Conservation (phyloP, 2,888 invertebrate species). For the Ametastegia equiseti region DNA sequence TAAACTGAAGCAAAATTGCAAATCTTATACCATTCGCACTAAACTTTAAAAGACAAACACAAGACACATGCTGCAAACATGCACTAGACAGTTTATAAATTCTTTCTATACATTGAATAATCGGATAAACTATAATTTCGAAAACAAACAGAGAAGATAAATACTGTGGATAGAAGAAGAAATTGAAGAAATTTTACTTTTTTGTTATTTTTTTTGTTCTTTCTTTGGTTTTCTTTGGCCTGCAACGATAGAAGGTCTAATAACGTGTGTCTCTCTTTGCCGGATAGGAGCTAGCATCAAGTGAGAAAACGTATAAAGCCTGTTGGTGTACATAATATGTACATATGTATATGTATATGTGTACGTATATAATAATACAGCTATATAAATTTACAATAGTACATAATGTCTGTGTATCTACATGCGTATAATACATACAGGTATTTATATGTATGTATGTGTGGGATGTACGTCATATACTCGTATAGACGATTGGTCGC, state of each 20-base stretch:
- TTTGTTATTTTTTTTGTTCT: too few species aligned
- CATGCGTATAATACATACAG: not conserved
- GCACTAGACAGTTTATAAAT: too few species aligned
- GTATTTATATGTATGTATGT: not conserved
- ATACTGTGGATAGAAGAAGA: not conserved
- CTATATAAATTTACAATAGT: conserved; percentile 15
- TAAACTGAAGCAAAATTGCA: too few species aligned
- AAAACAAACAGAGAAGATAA: not conserved
- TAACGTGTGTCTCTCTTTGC: not conserved
- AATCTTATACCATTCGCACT: too few species aligned
- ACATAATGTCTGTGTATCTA: not conserved
- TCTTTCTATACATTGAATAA: too few species aligned
- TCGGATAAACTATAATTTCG: too few species aligned
- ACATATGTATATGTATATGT: not conserved
- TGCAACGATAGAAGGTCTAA: too few species aligned
- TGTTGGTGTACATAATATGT: not conserved
- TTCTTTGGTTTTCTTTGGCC: too few species aligned
- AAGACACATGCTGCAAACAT: too few species aligned
- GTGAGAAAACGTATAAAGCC: too few species aligned
- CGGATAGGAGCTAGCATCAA: not conserved
- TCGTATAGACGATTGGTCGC: not conserved
- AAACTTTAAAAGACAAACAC: too few species aligned
- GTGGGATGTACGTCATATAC: conserved; percentile 1
- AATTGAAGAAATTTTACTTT: not conserved
- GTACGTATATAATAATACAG: not conserved